Conservation (phyloP, 2,113 vertebrate genomes). For the Sylvietta virens region DNA sequence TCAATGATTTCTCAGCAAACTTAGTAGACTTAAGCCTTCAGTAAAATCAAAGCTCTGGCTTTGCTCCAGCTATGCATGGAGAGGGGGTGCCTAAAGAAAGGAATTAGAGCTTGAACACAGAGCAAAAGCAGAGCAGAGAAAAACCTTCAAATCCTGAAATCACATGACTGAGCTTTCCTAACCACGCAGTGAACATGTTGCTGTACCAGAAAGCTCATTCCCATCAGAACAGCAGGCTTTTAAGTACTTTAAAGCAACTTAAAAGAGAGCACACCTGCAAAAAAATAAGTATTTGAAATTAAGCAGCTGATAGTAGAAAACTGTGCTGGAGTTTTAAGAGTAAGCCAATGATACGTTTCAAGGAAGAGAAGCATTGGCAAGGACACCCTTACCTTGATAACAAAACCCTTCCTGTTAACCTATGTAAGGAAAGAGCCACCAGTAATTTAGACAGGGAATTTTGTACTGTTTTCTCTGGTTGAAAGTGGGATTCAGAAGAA, state of each 20-base stretch:
- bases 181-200: neutral
- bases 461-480: neutral
- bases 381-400: neutral
- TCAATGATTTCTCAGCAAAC: neutral
- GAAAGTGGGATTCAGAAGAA: neutral
- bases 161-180: conserved; percentile 38
- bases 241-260: neutral
- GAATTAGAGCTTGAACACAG: conserved; percentile 29
- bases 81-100: neutral
- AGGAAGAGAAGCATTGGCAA: neutral
- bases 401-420: neutral
- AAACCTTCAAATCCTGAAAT: conserved; percentile 25
- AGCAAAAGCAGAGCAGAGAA: neutral
- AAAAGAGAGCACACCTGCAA: neutral
- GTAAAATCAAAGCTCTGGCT: neutral
- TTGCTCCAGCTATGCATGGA: neutral
- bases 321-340: neutral
- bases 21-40: neutral
- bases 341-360: neutral
- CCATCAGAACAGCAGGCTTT: neutral
- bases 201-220: neutral
- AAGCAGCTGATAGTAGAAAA: neutral
- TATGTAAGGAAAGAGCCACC: neutral
- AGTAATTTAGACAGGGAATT: neutral
- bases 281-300: neutral